Evolutionary conservation across 2,797 vertebrate genomes (phyloP).

Genomic region (Sitta carolinensis): DNA sequence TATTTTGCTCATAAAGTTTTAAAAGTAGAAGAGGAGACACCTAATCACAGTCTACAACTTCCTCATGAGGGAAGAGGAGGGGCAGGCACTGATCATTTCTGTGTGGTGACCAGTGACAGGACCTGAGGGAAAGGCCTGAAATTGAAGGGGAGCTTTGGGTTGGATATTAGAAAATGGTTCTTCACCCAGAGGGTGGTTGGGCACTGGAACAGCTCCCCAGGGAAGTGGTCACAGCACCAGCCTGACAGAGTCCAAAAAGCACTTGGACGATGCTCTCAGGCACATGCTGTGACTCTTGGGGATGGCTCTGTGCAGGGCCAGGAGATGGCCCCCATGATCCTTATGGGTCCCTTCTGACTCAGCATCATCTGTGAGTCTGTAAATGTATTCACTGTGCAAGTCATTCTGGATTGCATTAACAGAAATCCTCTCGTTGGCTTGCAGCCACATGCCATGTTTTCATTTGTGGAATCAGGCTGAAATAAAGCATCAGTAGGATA

Average conservation of each 20-base stretch:
- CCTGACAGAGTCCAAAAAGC: neutral
- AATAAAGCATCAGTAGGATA: neutral
- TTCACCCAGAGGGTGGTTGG: neutral
- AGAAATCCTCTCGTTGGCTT: neutral
- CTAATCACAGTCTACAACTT: neutral
- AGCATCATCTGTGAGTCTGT: neutral
- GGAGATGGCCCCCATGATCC: neutral
- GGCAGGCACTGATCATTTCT: neutral
- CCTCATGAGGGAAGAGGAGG: neutral
- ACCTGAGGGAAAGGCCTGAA: rapidly evolving
- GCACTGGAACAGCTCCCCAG: neutral
- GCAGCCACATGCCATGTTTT: neutral
- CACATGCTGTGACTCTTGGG: neutral
- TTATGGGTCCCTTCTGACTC: neutral
- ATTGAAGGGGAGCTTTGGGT: neutral
- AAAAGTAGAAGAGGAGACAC: neutral
- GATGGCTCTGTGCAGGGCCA: neutral
- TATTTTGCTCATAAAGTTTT: neutral
- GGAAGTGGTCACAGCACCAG: neutral
- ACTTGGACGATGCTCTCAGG: neutral
- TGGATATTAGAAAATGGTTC: neutral
- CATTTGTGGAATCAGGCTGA: neutral
- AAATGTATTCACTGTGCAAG: neutral
- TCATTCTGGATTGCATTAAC: neutral
- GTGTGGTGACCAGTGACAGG: neutral